phyloP scores from a whole-genome alignment of 2,797 vertebrate genomes.

The Periparus ater region DNA sequence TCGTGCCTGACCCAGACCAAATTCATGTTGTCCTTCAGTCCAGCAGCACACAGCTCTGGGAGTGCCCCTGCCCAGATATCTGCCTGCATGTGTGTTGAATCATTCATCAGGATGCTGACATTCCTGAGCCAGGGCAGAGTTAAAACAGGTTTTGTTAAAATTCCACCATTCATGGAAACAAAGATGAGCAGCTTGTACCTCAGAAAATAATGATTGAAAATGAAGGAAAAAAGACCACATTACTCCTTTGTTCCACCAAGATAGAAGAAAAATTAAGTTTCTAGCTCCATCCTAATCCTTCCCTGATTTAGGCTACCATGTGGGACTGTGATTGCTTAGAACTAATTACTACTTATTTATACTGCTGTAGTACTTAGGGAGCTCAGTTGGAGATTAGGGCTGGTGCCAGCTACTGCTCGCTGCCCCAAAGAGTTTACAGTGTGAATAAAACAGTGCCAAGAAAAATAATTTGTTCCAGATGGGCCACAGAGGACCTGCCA shows the following conservation, averaged over 20 bases:
- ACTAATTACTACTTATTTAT: slow-evolving; percentile 66
- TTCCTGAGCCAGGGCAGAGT: neutral
- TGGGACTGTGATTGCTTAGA: slow-evolving; percentile 38
- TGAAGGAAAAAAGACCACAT: neutral
- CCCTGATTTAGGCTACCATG: slow-evolving; percentile 21
- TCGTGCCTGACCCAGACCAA: neutral
- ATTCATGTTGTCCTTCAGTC: accelerated
- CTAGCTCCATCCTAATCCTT: slow-evolving; percentile 34
- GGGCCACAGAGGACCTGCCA: slow-evolving; percentile 59
- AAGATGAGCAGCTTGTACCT: neutral
- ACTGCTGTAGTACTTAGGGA: slow-evolving; percentile 56
- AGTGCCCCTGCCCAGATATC: neutral
- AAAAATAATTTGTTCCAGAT: slow-evolving; percentile 69
- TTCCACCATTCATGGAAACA: neutral
- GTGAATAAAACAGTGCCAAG: slow-evolving; percentile 25
- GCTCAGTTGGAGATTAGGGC: slow-evolving; percentile 56
- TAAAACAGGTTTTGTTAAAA: neutral
- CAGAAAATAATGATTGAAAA: neutral
- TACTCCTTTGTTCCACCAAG: slow-evolving; percentile 1
- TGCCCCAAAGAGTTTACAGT: slow-evolving; percentile 63
- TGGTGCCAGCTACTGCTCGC: slow-evolving; percentile 42
- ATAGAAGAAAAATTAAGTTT: slow-evolving; percentile 38
- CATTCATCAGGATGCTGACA: neutral
- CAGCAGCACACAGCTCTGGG: neutral
- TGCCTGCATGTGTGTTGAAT: neutral